Evolutionary conservation across 2,888 invertebrate genomes (phyloP).

Genomic region (Hyposoter didymator): DNA sequence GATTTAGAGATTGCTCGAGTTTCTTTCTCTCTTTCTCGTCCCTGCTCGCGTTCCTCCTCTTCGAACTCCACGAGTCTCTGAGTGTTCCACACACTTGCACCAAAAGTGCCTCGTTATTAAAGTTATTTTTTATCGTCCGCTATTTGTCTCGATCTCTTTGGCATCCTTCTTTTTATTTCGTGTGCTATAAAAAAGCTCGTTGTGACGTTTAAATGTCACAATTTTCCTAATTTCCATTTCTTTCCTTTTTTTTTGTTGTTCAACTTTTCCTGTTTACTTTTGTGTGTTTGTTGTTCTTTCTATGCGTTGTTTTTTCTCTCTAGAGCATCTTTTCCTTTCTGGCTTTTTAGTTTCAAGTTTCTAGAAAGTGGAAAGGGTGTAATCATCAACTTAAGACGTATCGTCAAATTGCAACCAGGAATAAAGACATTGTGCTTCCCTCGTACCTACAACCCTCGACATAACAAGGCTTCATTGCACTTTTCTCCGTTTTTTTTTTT

Average conservation of each 20-base stretch:
- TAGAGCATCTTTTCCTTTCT: not conserved
- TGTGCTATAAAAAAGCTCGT: not conserved
- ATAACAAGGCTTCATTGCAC: conserved; percentile 63
- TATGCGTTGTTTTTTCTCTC: conserved; percentile 10
- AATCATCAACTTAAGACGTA: conserved; percentile 36
- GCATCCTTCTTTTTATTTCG: not conserved
- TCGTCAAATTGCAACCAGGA: conserved; percentile 51
- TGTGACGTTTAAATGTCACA: conserved; percentile 1
- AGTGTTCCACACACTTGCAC: conserved; percentile 8
- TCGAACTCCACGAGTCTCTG: not conserved
- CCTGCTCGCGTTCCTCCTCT: conserved; percentile 24
- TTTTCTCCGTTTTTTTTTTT: conserved; percentile 4
- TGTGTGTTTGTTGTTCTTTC: conserved; percentile 12
- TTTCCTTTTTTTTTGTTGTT: not conserved
- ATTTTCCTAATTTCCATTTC: conserved; percentile 4
- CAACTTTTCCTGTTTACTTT: conserved; percentile 21
- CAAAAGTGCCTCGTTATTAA: conserved; percentile 70
- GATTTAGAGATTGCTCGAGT: conserved; percentile 70
- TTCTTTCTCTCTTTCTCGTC: conserved; percentile 15
- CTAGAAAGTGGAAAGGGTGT: not conserved
- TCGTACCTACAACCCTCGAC: conserved; percentile 26
- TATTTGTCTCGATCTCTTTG: not conserved
- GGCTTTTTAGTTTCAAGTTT: not conserved
- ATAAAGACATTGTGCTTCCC: conserved; percentile 44
- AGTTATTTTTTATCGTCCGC: conserved; percentile 4